Conservation (phyloP, 2,797 vertebrate species). For the Xenentodon cancila region DNA sequence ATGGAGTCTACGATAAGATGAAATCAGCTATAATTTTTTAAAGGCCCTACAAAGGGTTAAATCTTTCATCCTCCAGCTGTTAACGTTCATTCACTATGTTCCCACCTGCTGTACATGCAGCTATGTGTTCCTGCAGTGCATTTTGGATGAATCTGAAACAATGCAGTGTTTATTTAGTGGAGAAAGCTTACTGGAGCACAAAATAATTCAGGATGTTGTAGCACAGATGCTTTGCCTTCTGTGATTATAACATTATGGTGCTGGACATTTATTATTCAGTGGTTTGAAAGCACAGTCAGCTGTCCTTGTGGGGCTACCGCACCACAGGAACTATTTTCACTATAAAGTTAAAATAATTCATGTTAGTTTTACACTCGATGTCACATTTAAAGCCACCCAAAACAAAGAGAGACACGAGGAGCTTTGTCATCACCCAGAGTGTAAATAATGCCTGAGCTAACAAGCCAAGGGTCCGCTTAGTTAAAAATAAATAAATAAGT, state of each 20-base stretch:
- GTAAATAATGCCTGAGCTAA: background rate
- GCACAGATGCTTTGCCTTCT: conserved; percentile 5
- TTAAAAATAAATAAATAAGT: too few species aligned
- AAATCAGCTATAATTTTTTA: background rate
- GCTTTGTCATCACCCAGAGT: background rate
- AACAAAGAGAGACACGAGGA: background rate
- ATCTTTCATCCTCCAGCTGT: background rate
- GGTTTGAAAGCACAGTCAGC: conserved; percentile 11
- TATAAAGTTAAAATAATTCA: background rate
- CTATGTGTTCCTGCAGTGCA: background rate
- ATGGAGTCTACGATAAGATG: background rate
- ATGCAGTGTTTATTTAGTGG: background rate
- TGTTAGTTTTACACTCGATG: too few species aligned
- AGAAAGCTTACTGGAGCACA: conserved; percentile 9
- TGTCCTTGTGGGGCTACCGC: background rate
- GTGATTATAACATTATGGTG: conserved; percentile 2
- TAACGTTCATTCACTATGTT: background rate
- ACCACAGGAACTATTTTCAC: background rate
- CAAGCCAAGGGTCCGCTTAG: background rate
- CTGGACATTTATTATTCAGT: conserved; percentile 23
- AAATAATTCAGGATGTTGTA: conserved; percentile 1
- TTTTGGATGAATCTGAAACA: conserved; percentile 4
- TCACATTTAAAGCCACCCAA: background rate
- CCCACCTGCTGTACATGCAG: background rate
- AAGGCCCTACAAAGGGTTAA: background rate